These are phyloP conservation scores for Cichladusa arquata DNA, from an alignment of 2,113 vertebrate genomes.

Conservation along the genomic window DNA sequence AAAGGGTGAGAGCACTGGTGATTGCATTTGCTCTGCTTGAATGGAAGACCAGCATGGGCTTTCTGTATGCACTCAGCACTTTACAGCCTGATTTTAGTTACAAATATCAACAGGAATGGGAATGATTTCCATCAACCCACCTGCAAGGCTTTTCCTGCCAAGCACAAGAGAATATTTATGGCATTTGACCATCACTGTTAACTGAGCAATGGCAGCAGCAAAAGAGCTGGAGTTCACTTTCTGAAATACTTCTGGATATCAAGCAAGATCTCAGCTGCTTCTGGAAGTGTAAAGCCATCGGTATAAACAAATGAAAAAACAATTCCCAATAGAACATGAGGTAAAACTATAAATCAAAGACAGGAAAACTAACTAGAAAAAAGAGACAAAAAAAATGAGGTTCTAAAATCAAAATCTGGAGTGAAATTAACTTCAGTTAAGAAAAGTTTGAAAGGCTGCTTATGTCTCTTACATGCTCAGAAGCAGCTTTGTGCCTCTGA, in stretches of 20 bases:
- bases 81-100: constrained; percentile 5
- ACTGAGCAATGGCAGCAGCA: background rate
- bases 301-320: background rate
- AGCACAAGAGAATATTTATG: background rate
- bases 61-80: background rate
- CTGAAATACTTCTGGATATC: background rate
- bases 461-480: background rate
- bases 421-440: background rate
- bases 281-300: background rate
- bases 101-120: background rate
- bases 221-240: background rate
- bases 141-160: background rate
- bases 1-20: background rate
- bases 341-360: background rate
- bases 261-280: background rate
- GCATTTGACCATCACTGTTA: background rate
- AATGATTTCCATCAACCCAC: background rate
- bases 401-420: background rate
- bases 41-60: background rate
- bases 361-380: background rate
- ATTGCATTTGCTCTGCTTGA: constrained; percentile 43
- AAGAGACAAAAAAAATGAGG: background rate
- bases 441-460: background rate
- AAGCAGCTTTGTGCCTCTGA: background rate
- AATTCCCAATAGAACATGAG: background rate